A percentile compares a stretch with the other conserved stretches of the same genome.
phyloP scores from a whole-genome alignment of 2,797 vertebrate genomes.

The Xenentodon cancila region DNA sequence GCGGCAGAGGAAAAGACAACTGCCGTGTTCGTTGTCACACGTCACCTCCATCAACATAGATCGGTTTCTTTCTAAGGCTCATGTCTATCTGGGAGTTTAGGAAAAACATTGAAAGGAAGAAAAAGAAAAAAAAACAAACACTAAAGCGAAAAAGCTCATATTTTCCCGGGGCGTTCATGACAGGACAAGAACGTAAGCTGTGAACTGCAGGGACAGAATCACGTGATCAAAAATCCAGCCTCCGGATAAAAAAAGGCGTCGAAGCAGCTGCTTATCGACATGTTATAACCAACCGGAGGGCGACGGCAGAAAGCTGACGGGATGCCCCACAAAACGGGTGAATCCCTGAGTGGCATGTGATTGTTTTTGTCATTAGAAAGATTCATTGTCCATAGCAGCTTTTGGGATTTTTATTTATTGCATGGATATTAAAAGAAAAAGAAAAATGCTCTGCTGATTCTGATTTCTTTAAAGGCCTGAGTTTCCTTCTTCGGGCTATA shows the following conservation, averaged over 20 bases:
- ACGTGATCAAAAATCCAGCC: too few species aligned
- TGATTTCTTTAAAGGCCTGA: too few species aligned
- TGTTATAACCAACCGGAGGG: neutral
- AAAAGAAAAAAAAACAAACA: neutral
- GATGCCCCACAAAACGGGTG: neutral
- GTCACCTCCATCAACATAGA: constrained; percentile 23
- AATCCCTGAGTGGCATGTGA: neutral
- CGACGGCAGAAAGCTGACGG: neutral
- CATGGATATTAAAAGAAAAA: too few species aligned
- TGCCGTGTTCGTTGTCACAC: constrained; percentile 7
- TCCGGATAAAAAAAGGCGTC: neutral
- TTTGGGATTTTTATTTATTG: neutral
- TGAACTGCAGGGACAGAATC: too few species aligned
- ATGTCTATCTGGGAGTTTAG: neutral
- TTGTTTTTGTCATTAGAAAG: neutral
- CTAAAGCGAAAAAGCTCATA: too few species aligned
- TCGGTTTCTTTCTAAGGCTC: neutral
- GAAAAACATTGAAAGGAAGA: neutral
- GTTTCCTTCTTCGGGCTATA: too few species aligned
- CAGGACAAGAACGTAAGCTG: too few species aligned
- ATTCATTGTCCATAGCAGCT: neutral
- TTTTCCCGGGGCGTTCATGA: too few species aligned
- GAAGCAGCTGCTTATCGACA: constrained; percentile 18
- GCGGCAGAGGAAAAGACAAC: constrained; percentile 36
- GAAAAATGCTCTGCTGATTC: too few species aligned